Base-by-base conservation (phyloP, 2,797 vertebrate species). In the Sciurus vulgaris region DNA sequence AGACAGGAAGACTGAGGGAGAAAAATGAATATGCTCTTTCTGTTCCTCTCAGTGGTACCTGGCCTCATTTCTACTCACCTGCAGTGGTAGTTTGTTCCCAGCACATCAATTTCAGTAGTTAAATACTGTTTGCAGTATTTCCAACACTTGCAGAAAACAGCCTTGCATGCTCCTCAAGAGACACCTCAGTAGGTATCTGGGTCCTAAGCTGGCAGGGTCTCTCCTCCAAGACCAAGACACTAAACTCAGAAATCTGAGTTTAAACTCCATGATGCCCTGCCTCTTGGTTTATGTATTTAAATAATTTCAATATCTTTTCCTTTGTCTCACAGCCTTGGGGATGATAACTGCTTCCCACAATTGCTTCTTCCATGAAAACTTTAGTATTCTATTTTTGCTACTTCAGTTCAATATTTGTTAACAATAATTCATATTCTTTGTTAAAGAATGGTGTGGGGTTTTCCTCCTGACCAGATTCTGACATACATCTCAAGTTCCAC, bases 401-500 rank as follows among this genome's bases (percentile, higher is more conserved):
- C 28, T 78, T 85, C 3, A 51, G 63, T 84, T 84, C 86, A 89
- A 38, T 61, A 76, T 67, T 7, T 69, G 56, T 78, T 91, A 85
- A 74, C 7, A 78, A 72, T 84, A 82, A 22, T 74, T 84, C 35
- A 51, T 73, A 84, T 79, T 85, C 59, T 88, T 86, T 59, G 8
- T 84, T 93, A 74, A 91, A 93, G 33, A 91, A 67, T 89, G 41
- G 3, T 74, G 26, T 78, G 44, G 49, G 82, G 86, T 96, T 54
- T 79, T 24, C 69, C 41, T 91, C 78, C 77, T 82, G 20, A 79
- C 47, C 81, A 86, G 76, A 91, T 22, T 28, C 22, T 63, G 28
- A 84, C 51, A 84, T 3, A 49, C 11, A 89, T 49, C 15, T 72
- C 82, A 81, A 76, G 35, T 79, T 17, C 63, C 61, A 88, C 12